phyloP scores from a whole-genome alignment of 2,797 vertebrate genomes.

The Cetoscarus ocellatus region DNA sequence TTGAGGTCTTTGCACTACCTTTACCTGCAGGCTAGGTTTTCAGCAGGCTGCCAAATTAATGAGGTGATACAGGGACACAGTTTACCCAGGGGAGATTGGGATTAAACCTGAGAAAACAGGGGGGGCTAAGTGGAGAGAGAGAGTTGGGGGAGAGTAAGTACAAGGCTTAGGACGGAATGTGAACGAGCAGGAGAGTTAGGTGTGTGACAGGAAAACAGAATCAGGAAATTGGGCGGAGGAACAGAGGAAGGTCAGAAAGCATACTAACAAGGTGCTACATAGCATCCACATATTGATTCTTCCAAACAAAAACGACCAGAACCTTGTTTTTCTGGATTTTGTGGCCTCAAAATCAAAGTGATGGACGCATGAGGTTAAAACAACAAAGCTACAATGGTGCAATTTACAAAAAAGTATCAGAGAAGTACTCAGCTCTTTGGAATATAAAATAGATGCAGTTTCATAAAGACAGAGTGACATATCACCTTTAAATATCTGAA shows the following conservation, averaged over 20 bases:
- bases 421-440: too few species aligned
- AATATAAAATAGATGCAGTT: not conserved
- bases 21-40: constrained; percentile 59
- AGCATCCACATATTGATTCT: constrained; percentile 50
- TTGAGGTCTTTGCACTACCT: constrained; percentile 52
- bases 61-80: constrained; percentile 58
- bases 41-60: constrained; percentile 69
- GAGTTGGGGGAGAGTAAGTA: constrained; percentile 25
- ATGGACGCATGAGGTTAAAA: not conserved
- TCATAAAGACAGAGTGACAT: not conserved
- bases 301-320: constrained; percentile 28
- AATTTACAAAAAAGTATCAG: not conserved
- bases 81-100: constrained; percentile 61
- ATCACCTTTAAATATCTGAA: constrained; percentile 13
- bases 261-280: constrained; percentile 56
- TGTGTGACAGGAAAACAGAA: constrained; percentile 72
- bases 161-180: constrained; percentile 33
- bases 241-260: constrained; percentile 44
- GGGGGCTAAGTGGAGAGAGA: constrained; percentile 35
- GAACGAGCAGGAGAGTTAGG: constrained; percentile 38
- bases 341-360: constrained; percentile 4
- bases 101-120: constrained; percentile 66
- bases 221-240: constrained; percentile 57
- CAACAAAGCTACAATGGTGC: not conserved
- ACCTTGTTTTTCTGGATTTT: constrained; percentile 1